Percentiles rank a stretch among this genome's conserved stretches.
These are phyloP conservation scores for Calameuta filiformis DNA, from an alignment of 2,888 invertebrate species.

Conservation along the genomic window DNA sequence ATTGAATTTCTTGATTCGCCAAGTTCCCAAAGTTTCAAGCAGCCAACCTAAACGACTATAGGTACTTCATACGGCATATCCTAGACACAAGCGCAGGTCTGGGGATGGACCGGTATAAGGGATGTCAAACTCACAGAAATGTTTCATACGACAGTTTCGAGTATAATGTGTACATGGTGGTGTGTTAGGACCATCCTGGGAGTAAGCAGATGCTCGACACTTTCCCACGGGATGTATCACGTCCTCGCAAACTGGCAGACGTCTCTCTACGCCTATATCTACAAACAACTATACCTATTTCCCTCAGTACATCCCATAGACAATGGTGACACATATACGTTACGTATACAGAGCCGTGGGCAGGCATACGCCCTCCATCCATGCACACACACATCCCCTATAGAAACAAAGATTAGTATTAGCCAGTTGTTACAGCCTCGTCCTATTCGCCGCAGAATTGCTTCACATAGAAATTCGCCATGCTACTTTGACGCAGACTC, in stretches of 20 bases:
- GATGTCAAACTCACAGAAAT: conserved; percentile 9
- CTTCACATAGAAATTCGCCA: too few relatives aligned
- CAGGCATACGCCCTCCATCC: too few relatives aligned
- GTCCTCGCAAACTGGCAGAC: conserved; percentile 37
- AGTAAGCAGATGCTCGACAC: conserved; percentile 39
- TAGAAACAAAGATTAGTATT: conserved; percentile 33
- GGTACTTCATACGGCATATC: too few relatives aligned
- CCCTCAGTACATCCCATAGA: too few relatives aligned
- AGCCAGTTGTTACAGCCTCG: too few relatives aligned
- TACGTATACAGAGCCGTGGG: not conserved
- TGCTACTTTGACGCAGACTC: too few relatives aligned
- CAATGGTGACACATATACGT: not conserved
- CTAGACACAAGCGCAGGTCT: too few relatives aligned
- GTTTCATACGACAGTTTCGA: conserved; percentile 31
- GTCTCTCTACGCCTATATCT: conserved; percentile 21
- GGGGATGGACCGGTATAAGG: not conserved
- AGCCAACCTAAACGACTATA: too few relatives aligned
- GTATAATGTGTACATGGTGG: conserved; percentile 26
- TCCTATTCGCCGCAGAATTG: too few relatives aligned
- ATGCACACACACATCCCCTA: not conserved
- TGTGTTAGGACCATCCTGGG: conserved; percentile 42
- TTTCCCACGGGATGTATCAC: conserved; percentile 41
- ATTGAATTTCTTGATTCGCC: too few relatives aligned
- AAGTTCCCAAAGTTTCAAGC: too few relatives aligned
- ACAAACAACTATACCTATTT: too few relatives aligned